Conservation (phyloP, 2,888 invertebrate species). For the Schizotus pectinicornis region DNA sequence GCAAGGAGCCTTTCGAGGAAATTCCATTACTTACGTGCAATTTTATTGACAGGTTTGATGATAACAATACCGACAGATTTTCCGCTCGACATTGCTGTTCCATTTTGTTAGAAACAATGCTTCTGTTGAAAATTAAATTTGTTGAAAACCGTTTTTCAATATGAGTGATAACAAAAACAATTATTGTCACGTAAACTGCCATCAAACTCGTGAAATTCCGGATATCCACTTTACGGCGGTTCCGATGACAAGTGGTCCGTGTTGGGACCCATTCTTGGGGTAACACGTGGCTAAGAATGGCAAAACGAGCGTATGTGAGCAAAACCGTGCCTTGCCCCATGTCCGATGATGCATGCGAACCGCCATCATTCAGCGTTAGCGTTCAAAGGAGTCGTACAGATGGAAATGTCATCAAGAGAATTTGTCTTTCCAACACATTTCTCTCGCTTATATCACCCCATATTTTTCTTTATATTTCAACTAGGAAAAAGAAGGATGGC, state of each 20-base stretch:
- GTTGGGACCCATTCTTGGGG: not conserved
- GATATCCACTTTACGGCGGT: not conserved
- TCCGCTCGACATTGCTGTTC: no score
- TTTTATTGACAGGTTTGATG: no score
- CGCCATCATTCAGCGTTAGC: constrained; percentile 44
- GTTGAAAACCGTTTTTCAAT: no score
- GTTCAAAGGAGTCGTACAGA: constrained; percentile 46
- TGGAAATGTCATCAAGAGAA: constrained; percentile 50
- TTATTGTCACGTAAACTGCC: not conserved
- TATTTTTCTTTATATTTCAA: constrained; percentile 41
- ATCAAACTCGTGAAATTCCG: not conserved
- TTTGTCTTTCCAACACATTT: constrained; percentile 48
- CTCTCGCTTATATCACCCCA: constrained; percentile 40
- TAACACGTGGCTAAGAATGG: not conserved
- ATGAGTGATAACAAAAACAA: no score
- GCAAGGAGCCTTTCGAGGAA: no score
- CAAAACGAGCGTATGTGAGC: no score
- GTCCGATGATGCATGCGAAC: constrained; percentile 44
- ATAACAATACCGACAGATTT: no score
- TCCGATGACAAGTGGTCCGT: no score
- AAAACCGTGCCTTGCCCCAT: constrained; percentile 5
- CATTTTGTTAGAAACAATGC: no score
- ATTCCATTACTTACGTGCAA: no score
- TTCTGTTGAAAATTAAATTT: no score
- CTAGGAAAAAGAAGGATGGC: constrained; percentile 34